Conservation (phyloP, 2,113 vertebrate genomes). For the Sander vitreus region DNA sequence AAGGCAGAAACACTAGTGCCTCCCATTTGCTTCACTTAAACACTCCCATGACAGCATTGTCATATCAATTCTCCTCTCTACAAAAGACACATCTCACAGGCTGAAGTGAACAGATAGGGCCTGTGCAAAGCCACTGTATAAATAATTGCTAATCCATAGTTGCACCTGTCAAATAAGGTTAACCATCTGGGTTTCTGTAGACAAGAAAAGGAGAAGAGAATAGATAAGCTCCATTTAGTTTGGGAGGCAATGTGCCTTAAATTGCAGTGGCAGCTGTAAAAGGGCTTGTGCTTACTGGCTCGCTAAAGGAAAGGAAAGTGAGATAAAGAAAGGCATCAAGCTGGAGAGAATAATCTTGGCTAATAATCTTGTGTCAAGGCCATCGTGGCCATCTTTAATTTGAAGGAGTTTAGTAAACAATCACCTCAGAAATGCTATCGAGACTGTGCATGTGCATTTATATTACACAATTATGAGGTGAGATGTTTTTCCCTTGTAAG, state of each 20-base stretch:
- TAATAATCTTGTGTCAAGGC: conserved; percentile 60
- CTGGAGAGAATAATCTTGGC: conserved; percentile 48
- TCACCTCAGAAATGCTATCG: conserved; percentile 23
- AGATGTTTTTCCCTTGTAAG: conserved; percentile 20
- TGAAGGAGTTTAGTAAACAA: conserved; percentile 24
- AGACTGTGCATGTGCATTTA: conserved; percentile 3
- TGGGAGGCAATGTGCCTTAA: conserved; percentile 56
- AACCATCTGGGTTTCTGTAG: conserved; percentile 53
- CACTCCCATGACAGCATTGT: conserved; percentile 50
- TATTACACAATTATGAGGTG: background rate
- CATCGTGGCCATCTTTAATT: conserved; percentile 54
- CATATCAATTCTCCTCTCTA: conserved; percentile 69
- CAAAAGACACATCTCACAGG: conserved; percentile 55
- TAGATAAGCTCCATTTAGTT: conserved; percentile 68
- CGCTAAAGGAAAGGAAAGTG: conserved; percentile 50
- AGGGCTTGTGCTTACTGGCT: conserved; percentile 28
- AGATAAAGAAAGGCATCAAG: conserved; percentile 61
- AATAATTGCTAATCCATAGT: conserved; percentile 72
- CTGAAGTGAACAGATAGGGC: conserved; percentile 58
- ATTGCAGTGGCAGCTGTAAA: conserved; percentile 69
- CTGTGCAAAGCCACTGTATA: conserved; percentile 59
- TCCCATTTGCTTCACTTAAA: conserved; percentile 33
- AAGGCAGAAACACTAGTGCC: background rate
- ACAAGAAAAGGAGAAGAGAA: conserved; percentile 45
- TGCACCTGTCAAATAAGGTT: conserved; percentile 77